A percentile compares a stretch with the other conserved stretches of the same genome.
Evolutionary conservation across 2,888 invertebrate genomes (phyloP).

Genomic region (Lamellibrachia columna): DNA sequence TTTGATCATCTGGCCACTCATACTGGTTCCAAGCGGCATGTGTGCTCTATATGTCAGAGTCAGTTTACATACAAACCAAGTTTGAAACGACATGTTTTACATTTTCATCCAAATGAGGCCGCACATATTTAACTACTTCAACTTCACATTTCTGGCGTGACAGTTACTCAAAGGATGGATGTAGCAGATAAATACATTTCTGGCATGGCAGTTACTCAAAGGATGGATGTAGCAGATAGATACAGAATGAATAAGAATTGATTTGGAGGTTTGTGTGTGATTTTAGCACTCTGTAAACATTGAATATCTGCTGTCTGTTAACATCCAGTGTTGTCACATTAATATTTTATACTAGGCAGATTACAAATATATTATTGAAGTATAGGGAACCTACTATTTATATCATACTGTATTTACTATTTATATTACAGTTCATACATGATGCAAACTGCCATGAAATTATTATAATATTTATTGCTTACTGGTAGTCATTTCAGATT

Average conservation of each 20-base stretch:
- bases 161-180: no score
- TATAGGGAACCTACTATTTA: not conserved
- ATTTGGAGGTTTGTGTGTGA: no score
- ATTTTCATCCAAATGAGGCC: constrained; percentile 4
- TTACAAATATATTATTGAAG: not conserved
- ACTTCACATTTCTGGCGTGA: not conserved
- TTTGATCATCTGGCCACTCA: not conserved
- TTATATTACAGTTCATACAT: not conserved
- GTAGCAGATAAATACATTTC: no score
- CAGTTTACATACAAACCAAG: not conserved
- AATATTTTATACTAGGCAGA: not conserved
- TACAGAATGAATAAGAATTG: no score
- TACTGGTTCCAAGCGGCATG: not conserved
- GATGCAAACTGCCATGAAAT: not conserved
- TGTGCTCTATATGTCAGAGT: not conserved
- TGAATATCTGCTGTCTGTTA: no score
- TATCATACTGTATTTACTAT: not conserved
- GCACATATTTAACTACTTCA: not conserved
- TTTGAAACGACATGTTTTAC: constrained; percentile 3
- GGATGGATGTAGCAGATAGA: no score
- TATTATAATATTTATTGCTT: not conserved
- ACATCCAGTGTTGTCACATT: no score
- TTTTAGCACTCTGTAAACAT: no score
- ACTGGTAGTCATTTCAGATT: not conserved
- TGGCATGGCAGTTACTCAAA: no score